A percentile compares a stretch with the other conserved stretches of the same genome.
phyloP scores from a whole-genome alignment of 2,113 vertebrate species.

The Cinclus cinclus region DNA sequence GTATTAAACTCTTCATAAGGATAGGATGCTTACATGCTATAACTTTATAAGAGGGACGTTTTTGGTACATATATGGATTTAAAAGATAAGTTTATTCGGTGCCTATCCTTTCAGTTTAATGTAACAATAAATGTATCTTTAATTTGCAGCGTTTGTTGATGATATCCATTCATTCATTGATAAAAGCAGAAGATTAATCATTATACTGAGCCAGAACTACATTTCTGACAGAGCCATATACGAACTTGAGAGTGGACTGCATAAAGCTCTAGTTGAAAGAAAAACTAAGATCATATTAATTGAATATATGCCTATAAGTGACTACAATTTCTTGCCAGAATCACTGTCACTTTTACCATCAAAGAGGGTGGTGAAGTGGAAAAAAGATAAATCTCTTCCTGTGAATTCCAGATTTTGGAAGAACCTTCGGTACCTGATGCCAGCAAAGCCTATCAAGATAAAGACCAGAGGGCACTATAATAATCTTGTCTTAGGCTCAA shows the following conservation, averaged over 20 bases:
- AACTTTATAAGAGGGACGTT: neutral
- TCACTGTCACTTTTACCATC: constrained; percentile 79
- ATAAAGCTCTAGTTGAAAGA: constrained; percentile 85
- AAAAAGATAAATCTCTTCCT: constrained; percentile 62
- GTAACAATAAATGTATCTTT: constrained; percentile 7
- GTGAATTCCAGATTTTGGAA: constrained; percentile 88
- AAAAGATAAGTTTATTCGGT: neutral
- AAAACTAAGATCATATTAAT: constrained; percentile 86
- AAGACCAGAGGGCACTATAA: neutral
- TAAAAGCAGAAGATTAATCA: constrained; percentile 83
- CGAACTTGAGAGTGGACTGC: constrained; percentile 82
- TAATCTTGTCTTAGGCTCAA: neutral
- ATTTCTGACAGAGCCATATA: constrained; percentile 66
- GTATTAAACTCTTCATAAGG: neutral
- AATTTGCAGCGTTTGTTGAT: constrained; percentile 77
- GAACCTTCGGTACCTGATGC: constrained; percentile 84
- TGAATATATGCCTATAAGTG: constrained; percentile 64
- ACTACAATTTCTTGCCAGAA: constrained; percentile 68
- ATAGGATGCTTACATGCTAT: neutral
- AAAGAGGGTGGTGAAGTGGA: constrained; percentile 81
- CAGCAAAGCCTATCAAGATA: constrained; percentile 64
- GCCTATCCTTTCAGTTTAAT: neutral
- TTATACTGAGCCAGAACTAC: constrained; percentile 78
- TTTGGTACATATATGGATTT: neutral
- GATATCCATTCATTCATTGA: constrained; percentile 81